Evolutionary conservation across 2,113 vertebrate genomes (phyloP), one percentile per base, ranked within the genome.

Genomic region (Sylvietta virens): DNA sequence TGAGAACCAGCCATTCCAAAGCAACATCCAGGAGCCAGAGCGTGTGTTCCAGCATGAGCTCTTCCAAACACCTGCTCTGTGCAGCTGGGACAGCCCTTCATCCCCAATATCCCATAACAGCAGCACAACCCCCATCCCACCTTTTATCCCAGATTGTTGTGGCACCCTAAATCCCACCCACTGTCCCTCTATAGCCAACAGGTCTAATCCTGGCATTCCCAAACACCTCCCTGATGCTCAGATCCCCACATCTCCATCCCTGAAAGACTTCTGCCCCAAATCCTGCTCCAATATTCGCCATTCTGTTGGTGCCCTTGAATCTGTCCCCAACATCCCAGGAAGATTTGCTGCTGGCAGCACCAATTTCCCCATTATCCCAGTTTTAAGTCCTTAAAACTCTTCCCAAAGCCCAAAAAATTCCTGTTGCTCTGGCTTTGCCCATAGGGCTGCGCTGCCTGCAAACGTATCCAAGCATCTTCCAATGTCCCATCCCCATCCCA

Each of bases 261-360:
- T 62, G 44, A 80, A 50, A 65, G 10, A 14, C 2, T 70, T 47
- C 42, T 60, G 6, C 10, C 71, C 19, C 28, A 50, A 72, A 48
- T 61, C 27, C 60, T 86, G 5, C 6, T 51, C 40, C 51, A 7
- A 0, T 2, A 4, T 26, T 8, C 20, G 40, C 19, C 40, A 11
- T 3, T 1, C 2, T 35, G 5, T 73, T 30, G 8, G 3, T 54
- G 50, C 8, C 27, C 12, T 1, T 0, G 0, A 31, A 7, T 50
- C 30, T 30, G 12, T 11, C 12, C 33, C 27, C 3, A 45, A 2
- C 9, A 69, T 39, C 20, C 47, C 51, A 30, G 37, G 28, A 66
- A 19, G 33, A 31, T 57, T 60, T 70, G 4, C 26, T 54, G 37
- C 56, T 81, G 56, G 21, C 22, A 22, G 5, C 51, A 50, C 13